Evolutionary conservation across 2,888 invertebrate species (phyloP), one percentile per base, ranked within the genome.

Genomic region (Cenopis cana): DNA sequence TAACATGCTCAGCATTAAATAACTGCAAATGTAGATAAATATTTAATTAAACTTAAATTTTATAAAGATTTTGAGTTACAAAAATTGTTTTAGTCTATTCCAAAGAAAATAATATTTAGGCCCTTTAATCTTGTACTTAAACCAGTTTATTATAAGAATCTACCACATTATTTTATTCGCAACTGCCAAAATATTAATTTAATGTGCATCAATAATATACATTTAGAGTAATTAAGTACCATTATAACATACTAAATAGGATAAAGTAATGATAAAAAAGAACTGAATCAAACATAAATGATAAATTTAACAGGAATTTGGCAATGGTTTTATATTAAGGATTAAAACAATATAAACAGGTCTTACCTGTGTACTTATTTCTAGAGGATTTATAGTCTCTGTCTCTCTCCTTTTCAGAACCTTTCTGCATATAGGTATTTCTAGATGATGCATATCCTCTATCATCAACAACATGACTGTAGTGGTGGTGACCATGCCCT

Each of bases 321-420:
- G 18, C 8, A 18, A 8, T 12, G 24, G 24, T 24, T 4, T 38
- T 38, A 38, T 12, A 12, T n/a, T 46, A 46, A 46, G n/a, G n/a
- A 46, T 46, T 6, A 46, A 8, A 14, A 46, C n/a, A 46, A n/a
- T n/a, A 46, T n/a, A n/a, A 46, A n/a, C 65, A 29, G 55, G 29
- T 66, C 84, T 90, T 93, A 97, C 97, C 97, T 94, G 96, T 95
- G 96, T 97, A 97, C 95, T 97, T 97, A 94, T 97, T 97, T 93
- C 97, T 96, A 93, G 95, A 95, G 93, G 95, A 95, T 95, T 97
- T 97, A 93, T 96, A 96, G 96, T 97, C 97, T 95, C 97, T 96
- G 93, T 96, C 97, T 95, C 97, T 97, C 96, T 97, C 97, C 96
- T 96, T 96, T 89, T 95, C 95, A 84, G 95, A 94, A 88, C 94